phyloP scores from a whole-genome alignment of 2,797 vertebrate species.

The Hemibagrus guttatus region DNA sequence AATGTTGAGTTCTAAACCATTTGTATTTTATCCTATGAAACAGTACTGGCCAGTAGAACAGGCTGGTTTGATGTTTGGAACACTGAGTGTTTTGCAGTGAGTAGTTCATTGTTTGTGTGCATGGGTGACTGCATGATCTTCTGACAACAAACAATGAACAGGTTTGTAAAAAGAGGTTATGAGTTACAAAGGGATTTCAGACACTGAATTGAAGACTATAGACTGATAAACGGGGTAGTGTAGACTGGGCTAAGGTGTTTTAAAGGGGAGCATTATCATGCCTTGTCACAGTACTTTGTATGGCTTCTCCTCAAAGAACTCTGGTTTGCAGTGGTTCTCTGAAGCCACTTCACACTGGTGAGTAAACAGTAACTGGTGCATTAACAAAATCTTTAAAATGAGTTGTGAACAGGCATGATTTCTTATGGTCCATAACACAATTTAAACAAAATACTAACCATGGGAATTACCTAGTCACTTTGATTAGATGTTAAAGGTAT shows the following conservation, averaged over 20 bases:
- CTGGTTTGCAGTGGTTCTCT: background rate
- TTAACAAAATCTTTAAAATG: background rate
- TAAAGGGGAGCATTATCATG: constrained; percentile 10
- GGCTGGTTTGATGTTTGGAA: background rate
- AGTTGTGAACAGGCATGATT: constrained; percentile 3
- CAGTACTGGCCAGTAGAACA: background rate
- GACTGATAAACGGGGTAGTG: background rate
- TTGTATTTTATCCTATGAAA: background rate
- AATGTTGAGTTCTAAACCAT: background rate
- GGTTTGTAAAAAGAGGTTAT: constrained; percentile 23
- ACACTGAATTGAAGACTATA: background rate
- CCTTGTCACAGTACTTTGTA: constrained; percentile 10
- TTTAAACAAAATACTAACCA: background rate
- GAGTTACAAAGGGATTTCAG: constrained; percentile 16
- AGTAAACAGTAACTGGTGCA: background rate
- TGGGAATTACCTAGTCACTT: background rate
- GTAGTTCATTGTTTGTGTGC: constrained; percentile 64
- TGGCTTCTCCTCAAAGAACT: background rate
- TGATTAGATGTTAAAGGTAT: background rate
- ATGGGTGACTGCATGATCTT: constrained; percentile 65
- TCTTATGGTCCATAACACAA: constrained; percentile 4
- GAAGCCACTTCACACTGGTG: background rate
- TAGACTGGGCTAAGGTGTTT: background rate
- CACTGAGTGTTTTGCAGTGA: background rate
- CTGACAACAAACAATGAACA: constrained; percentile 63